Conservation (phyloP, 2,888 invertebrate genomes). For the Mechanitis messenoides region DNA sequence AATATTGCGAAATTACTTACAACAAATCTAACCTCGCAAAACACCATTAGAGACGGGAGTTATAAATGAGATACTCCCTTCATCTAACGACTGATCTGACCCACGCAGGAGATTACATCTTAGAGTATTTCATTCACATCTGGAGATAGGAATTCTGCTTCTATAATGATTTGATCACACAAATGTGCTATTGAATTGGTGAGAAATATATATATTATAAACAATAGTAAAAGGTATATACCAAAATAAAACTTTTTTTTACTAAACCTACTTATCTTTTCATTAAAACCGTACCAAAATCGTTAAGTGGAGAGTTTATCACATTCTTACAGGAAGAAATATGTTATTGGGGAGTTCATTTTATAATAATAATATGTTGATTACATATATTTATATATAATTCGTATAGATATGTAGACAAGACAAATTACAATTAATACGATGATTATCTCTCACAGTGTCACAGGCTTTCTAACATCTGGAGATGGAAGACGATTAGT, state of each 20-base stretch:
- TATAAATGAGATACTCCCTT: constrained; percentile 42
- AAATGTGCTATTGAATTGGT: constrained; percentile 3
- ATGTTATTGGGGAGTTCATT: too few species aligned
- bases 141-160: background rate
- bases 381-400: background rate
- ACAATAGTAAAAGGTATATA: background rate
- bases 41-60: constrained; percentile 41
- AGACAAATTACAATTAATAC: constrained; percentile 48
- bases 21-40: constrained; percentile 28
- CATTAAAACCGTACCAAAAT: too few species aligned
- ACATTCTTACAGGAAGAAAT: too few species aligned
- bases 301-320: too few species aligned
- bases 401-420: constrained; percentile 7
- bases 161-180: background rate
- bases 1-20: constrained; percentile 32
- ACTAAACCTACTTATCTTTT: too few species aligned
- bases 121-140: constrained; percentile 33
- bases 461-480: constrained; percentile 55
- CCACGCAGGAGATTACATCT: constrained; percentile 23
- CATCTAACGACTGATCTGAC: constrained; percentile 33
- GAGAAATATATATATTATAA: background rate
- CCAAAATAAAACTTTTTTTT: too few species aligned
- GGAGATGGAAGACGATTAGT: constrained; percentile 47
- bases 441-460: constrained; percentile 46
- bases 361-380: too few species aligned